These are phyloP conservation scores for Acrobasis repandana DNA, from an alignment of 2,888 invertebrate genomes.

Conservation along the genomic window DNA sequence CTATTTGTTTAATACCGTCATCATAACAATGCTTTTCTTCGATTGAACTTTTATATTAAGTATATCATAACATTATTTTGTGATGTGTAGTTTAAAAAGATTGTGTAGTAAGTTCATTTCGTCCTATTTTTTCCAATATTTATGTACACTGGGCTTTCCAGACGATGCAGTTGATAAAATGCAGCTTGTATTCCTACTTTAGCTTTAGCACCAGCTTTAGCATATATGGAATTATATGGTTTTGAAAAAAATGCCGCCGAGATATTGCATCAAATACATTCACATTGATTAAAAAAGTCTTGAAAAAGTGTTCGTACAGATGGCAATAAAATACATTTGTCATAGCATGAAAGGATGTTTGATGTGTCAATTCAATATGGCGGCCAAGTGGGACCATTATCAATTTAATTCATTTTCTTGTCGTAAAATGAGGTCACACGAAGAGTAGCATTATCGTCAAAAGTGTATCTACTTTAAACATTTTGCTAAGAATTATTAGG, in stretches of 20 bases:
- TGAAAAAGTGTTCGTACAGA: neutral
- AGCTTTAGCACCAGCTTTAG: too few species aligned
- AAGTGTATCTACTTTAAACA: neutral
- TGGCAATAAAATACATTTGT: neutral
- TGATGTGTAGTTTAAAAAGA: too few species aligned
- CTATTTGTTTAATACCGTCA: neutral
- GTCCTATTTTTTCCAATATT: too few species aligned
- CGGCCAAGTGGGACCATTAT: conserved; percentile 58
- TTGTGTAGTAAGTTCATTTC: too few species aligned
- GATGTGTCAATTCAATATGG: conserved; percentile 43
- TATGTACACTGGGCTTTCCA: too few species aligned
- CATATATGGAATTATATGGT: too few species aligned
- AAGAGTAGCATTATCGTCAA: neutral
- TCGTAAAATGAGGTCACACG: conserved; percentile 75
- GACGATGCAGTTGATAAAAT: too few species aligned
- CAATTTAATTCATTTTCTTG: conserved; percentile 79
- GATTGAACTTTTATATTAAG: neutral
- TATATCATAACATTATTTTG: neutral
- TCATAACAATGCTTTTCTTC: neutral
- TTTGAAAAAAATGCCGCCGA: too few species aligned
- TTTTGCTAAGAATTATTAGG: neutral
- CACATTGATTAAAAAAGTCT: too few species aligned
- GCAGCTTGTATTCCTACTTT: too few species aligned
- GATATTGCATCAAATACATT: too few species aligned
- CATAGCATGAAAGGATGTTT: conserved; percentile 14